phyloP scores from a whole-genome alignment of 2,797 vertebrate species.

The Hapalemur alaotrensis region DNA sequence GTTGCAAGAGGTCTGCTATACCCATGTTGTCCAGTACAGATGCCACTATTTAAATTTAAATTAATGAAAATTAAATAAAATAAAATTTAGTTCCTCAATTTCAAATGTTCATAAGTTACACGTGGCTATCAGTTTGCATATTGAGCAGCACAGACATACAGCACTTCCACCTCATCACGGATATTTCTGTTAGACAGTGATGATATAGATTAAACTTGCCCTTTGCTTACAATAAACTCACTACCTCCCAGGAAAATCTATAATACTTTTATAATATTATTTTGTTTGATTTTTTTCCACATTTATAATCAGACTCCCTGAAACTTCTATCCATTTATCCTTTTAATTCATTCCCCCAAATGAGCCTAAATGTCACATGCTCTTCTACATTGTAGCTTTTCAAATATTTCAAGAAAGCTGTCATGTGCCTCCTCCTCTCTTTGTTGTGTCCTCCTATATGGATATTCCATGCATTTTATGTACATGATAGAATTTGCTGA shows the following conservation, averaged over 20 bases:
- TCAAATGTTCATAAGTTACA: neutral
- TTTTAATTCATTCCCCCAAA: neutral
- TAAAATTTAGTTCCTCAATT: neutral
- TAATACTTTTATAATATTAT: neutral
- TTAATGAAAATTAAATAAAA: constrained; percentile 2
- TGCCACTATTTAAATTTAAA: neutral
- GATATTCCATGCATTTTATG: neutral
- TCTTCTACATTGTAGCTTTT: neutral
- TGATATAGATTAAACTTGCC: neutral
- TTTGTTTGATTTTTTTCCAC: neutral
- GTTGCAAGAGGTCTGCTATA: neutral
- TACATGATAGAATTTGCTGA: neutral
- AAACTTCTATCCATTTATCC: neutral
- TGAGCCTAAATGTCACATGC: neutral
- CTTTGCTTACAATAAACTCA: neutral
- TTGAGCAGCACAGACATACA: neutral
- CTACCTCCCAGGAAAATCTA: neutral
- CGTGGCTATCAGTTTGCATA: neutral
- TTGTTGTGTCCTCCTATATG: neutral
- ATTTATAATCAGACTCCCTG: neutral
- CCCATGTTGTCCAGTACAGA: neutral
- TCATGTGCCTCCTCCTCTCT: neutral
- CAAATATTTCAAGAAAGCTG: neutral
- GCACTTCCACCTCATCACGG: neutral
- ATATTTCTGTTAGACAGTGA: neutral